Percentiles rank a stretch among this genome's conserved stretches.
These are phyloP conservation scores for Chlorocebus sabaeus DNA, from an alignment of 2,113 vertebrate genomes.

Conservation along the genomic window DNA sequence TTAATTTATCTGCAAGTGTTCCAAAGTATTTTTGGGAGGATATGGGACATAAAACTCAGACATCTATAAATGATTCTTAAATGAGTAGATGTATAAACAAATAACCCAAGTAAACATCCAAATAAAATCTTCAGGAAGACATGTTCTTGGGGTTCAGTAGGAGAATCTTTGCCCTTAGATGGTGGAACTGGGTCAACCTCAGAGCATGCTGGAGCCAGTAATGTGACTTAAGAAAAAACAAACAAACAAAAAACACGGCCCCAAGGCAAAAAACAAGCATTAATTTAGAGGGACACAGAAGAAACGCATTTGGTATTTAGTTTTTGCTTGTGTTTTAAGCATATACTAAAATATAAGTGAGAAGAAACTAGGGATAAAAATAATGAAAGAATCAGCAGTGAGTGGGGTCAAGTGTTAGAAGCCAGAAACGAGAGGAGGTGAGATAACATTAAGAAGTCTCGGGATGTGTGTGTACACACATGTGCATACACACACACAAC, in stretches of 20 bases:
- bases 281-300: neutral
- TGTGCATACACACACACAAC: neutral
- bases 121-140: neutral
- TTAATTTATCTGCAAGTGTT: neutral
- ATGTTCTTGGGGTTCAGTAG: neutral
- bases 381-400: neutral
- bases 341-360: neutral
- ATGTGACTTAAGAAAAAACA: neutral
- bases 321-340: neutral
- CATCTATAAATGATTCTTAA: neutral
- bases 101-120: neutral
- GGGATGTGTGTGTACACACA: accelerated
- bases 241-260: neutral
- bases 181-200: neutral
- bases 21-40: slow-evolving; percentile 28
- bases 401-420: neutral
- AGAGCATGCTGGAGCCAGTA: neutral
- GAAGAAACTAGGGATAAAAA: neutral
- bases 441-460: neutral
- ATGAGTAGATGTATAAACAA: neutral
- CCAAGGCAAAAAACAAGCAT: neutral
- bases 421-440: neutral
- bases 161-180: neutral
- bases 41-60: neutral
- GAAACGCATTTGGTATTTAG: neutral